Evolutionary conservation across 2,797 vertebrate species (phyloP).

Genomic region (Catharus ustulatus): DNA sequence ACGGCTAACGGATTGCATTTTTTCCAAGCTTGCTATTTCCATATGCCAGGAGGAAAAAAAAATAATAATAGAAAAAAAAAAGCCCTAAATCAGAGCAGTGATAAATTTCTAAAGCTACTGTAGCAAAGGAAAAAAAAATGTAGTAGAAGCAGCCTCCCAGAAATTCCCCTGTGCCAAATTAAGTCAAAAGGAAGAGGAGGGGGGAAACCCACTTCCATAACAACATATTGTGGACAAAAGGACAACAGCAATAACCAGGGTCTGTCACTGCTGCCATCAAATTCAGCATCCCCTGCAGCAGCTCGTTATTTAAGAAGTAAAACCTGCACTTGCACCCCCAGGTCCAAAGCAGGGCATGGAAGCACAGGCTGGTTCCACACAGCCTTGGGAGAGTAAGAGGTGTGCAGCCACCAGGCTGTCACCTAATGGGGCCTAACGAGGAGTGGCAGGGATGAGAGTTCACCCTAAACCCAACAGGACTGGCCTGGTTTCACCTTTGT

Average conservation of each 20-base stretch:
- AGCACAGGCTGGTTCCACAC: accelerated
- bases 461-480: accelerated
- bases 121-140: not conserved
- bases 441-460: not conserved
- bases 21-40: not conserved
- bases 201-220: not conserved
- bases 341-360: not conserved
- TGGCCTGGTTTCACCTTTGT: not conserved
- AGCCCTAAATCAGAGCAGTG: not conserved
- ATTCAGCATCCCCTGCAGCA: not conserved
- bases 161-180: not conserved
- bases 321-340: not conserved
- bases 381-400: not conserved
- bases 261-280: not conserved
- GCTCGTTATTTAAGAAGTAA: not conserved
- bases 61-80: not conserved
- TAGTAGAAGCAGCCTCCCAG: not conserved
- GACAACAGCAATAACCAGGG: not conserved
- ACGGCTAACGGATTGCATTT: not conserved
- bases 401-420: not conserved
- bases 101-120: constrained; percentile 17
- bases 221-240: not conserved
- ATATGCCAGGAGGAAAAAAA: not conserved
- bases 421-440: not conserved
- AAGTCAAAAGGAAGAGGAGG: not conserved